Conservation (phyloP, 2,888 invertebrate species). For the Carcina quercana region DNA sequence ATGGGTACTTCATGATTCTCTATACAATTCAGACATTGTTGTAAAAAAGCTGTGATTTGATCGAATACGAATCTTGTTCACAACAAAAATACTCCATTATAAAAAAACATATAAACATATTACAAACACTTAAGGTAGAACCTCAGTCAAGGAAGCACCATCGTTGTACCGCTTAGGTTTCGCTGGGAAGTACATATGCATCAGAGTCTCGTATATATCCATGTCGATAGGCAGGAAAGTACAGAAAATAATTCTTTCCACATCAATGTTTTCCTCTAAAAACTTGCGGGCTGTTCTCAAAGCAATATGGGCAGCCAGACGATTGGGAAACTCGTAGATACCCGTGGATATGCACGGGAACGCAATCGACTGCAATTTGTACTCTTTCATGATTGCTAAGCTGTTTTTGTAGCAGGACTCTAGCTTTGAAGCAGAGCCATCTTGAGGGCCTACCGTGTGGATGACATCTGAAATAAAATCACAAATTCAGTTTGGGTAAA, state of each 20-base stretch:
- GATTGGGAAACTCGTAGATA: constrained; percentile 90
- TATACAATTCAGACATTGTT: no score
- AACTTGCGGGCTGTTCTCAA: constrained; percentile 78
- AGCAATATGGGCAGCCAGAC: constrained; percentile 85
- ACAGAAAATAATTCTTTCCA: constrained; percentile 87
- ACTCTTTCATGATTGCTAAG: constrained; percentile 70
- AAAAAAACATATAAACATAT: no score
- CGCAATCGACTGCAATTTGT: constrained; percentile 79
- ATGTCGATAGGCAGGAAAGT: constrained; percentile 83
- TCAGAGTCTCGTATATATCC: constrained; percentile 79
- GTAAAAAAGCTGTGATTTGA: no score
- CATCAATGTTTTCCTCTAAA: constrained; percentile 65
- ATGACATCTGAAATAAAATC: constrained; percentile 81
- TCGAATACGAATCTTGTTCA: no score
- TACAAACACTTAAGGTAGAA: no score
- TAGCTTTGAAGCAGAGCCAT: constrained; percentile 78
- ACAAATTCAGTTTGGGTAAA: not conserved
- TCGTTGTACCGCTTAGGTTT: constrained; percentile 39
- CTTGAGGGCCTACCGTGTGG: constrained; percentile 91
- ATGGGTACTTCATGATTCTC: no score
- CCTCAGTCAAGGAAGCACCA: constrained; percentile 25
- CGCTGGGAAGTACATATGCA: constrained; percentile 83
- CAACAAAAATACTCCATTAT: no score
- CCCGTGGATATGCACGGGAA: constrained; percentile 95
- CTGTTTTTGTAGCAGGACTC: constrained; percentile 81